Evolutionary conservation across 1,140 invertebrate species (phyloP).

Genomic region (Harlomillsia oculata): DNA sequence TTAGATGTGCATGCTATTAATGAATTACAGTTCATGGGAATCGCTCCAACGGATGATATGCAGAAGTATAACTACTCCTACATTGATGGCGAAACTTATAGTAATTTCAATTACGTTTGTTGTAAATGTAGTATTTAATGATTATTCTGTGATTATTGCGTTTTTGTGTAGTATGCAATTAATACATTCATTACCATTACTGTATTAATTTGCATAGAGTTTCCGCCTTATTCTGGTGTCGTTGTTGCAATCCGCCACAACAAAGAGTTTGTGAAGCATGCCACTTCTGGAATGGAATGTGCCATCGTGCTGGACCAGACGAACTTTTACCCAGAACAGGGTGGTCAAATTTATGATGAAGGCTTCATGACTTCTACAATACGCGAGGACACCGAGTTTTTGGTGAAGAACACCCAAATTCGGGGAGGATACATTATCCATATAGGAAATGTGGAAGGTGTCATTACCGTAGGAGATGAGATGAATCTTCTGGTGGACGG

Average conservation of each 20-base stretch:
- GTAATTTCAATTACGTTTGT: conserved; percentile 37
- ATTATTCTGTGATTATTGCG: not conserved
- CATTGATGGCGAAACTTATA: conserved; percentile 51
- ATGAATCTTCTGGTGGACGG: conserved; percentile 74
- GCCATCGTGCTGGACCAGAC: conserved; percentile 87
- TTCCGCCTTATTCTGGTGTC: conserved; percentile 53
- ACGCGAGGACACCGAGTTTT: conserved; percentile 60
- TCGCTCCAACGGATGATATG: conserved; percentile 79
- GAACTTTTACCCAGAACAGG: conserved; percentile 65
- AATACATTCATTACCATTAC: too few species aligned
- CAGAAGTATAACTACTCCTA: conserved; percentile 84
- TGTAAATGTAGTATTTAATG: not conserved
- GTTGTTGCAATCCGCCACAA: conserved; percentile 61
- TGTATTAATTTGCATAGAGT: conserved; percentile 41
- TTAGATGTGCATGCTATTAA: conserved; percentile 93
- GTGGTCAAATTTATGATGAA: conserved; percentile 96
- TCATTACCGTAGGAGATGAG: conserved; percentile 73
- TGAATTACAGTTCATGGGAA: conserved; percentile 66
- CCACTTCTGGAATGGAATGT: conserved; percentile 75
- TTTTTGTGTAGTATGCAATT: too few species aligned
- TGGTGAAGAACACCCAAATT: conserved; percentile 90
- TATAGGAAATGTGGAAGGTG: conserved; percentile 66
- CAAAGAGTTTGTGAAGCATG: conserved; percentile 78
- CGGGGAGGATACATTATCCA: conserved; percentile 93
- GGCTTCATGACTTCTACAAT: conserved; percentile 78